These are phyloP conservation scores for Pimpla rufipes DNA, from an alignment of 2,888 invertebrate species.

Conservation along the genomic window DNA sequence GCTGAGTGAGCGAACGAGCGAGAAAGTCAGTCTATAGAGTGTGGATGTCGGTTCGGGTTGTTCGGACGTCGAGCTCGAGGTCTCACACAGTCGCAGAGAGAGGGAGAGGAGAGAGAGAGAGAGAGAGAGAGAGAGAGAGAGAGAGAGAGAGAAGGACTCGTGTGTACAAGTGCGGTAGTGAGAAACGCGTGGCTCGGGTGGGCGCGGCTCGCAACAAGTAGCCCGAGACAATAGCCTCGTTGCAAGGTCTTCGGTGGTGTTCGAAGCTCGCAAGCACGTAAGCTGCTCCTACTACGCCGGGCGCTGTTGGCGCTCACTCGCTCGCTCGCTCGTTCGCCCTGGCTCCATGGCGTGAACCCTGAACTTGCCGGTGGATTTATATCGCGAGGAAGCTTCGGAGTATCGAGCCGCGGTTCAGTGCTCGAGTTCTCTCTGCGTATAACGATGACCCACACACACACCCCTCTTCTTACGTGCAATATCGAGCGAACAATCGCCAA, in stretches of 20 bases:
- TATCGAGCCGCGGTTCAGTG: slow-evolving; percentile 66
- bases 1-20: not conserved
- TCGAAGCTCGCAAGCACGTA: slow-evolving; percentile 67
- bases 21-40: not conserved
- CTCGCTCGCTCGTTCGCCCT: slow-evolving; percentile 18
- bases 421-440: slow-evolving; percentile 15
- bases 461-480: not conserved
- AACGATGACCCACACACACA: not conserved
- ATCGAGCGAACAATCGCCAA: not conserved
- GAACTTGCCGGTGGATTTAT: slow-evolving; percentile 66
- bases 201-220: slow-evolving; percentile 77
- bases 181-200: slow-evolving; percentile 59
- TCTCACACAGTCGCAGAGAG: slow-evolving; percentile 1
- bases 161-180: slow-evolving; percentile 31
- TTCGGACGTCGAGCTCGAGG: slow-evolving; percentile 9
- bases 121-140: no score
- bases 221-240: slow-evolving; percentile 68
- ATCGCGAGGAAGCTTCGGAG: slow-evolving; percentile 59
- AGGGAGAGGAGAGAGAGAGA: no score
- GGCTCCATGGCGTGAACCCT: slow-evolving; percentile 62
- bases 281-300: slow-evolving; percentile 22
- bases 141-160: slow-evolving; percentile 45
- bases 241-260: slow-evolving; percentile 67
- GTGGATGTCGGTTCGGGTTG: not conserved
- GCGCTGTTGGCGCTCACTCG: not conserved